phyloP scores from a whole-genome alignment of 1,140 invertebrate genomes.

The Spodoptera frugiperda region DNA sequence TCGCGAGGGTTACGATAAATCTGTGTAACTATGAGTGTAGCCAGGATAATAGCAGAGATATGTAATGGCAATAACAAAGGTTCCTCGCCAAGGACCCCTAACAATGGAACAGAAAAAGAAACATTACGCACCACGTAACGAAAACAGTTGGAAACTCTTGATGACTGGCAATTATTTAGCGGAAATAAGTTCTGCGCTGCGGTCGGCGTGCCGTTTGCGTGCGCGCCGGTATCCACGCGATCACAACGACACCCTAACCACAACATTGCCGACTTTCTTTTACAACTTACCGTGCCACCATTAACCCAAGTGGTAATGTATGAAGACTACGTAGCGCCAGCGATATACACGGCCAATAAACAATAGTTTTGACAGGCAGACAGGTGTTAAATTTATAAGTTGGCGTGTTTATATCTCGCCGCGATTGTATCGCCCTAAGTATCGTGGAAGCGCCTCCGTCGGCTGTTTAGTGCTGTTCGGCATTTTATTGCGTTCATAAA shows the following conservation, averaged over 20 bases:
- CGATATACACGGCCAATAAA: constrained; percentile 48
- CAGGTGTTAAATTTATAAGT: constrained; percentile 72
- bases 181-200: constrained; percentile 60
- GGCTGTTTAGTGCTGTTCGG: constrained; percentile 23
- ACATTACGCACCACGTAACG: constrained; percentile 45
- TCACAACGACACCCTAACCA: constrained; percentile 41
- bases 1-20: too few relatives aligned
- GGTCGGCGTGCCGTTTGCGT: constrained; percentile 54
- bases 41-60: not conserved
- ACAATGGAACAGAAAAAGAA: constrained; percentile 37
- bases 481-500: constrained; percentile 62
- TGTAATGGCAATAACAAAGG: not conserved
- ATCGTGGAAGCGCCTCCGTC: constrained; percentile 49
- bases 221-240: constrained; percentile 43
- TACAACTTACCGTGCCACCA: constrained; percentile 11
- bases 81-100: not conserved
- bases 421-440: constrained; percentile 61
- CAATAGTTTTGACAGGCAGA: constrained; percentile 63
- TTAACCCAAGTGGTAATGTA: constrained; percentile 56
- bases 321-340: not conserved
- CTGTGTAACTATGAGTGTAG: not conserved
- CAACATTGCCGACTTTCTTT: constrained; percentile 49
- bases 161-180: constrained; percentile 66
- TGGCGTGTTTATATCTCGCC: constrained; percentile 59
- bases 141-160: constrained; percentile 51